These are phyloP conservation scores for Tetheella fluctuosa DNA, from an alignment of 2,888 invertebrate species.

Conservation along the genomic window DNA sequence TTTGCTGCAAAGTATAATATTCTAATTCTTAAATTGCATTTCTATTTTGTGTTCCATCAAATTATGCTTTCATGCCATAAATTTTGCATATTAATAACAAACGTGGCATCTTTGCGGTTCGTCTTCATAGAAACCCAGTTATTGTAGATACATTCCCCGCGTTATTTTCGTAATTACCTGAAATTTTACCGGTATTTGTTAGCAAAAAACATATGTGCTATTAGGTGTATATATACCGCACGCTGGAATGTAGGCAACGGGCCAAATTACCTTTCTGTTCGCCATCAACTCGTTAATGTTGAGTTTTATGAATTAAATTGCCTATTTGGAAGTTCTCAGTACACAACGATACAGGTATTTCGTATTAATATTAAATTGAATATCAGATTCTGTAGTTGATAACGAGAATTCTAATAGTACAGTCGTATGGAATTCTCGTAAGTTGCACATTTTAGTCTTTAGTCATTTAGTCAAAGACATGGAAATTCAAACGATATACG, in stretches of 20 bases:
- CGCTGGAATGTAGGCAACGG: slow-evolving; percentile 67
- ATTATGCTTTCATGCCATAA: not conserved
- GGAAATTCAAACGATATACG: too few relatives aligned
- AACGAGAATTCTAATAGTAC: not conserved
- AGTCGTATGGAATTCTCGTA: not conserved
- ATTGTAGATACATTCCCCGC: slow-evolving; percentile 36
- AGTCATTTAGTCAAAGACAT: too few relatives aligned
- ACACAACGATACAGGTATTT: slow-evolving; percentile 24
- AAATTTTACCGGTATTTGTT: slow-evolving; percentile 53
- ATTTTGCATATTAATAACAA: slow-evolving; percentile 6
- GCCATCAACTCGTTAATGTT: slow-evolving; percentile 55
- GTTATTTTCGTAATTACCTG: slow-evolving; percentile 62
- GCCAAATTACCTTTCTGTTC: slow-evolving; percentile 67
- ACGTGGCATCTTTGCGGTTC: not conserved
- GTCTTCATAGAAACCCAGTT: slow-evolving; percentile 11
- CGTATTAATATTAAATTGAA: slow-evolving; percentile 19
- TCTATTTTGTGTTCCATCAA: not conserved
- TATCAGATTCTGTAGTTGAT: slow-evolving; percentile 23
- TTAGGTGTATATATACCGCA: slow-evolving; percentile 54
- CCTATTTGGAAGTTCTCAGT: slow-evolving; percentile 43
- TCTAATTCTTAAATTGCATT: slow-evolving; percentile 2
- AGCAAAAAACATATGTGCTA: slow-evolving; percentile 59
- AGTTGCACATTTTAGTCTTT: not conserved
- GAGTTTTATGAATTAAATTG: slow-evolving; percentile 60
- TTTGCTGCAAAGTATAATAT: not conserved